phyloP scores from a whole-genome alignment of 30 jellyfish, hydroid and myxozoan species.

The Mastigias papua region DNA sequence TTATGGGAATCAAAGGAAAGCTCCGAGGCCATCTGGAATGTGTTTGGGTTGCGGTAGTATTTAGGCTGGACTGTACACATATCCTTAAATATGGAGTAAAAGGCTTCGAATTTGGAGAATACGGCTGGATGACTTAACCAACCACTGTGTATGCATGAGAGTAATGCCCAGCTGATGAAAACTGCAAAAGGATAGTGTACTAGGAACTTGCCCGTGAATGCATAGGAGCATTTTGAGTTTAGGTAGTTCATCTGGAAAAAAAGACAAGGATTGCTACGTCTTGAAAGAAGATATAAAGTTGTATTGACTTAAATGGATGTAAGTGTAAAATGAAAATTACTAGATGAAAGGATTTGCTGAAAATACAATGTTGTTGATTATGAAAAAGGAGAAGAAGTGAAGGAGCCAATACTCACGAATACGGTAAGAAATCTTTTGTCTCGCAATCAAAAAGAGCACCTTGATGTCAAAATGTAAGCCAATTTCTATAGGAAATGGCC shows the following conservation, averaged over 20 bases:
- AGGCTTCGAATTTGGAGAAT: constrained; percentile 85
- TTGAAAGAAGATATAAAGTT: too few relatives aligned
- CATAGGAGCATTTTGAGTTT: constrained; percentile 75
- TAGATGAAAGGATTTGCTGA: too few relatives aligned
- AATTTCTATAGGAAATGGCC: too few relatives aligned
- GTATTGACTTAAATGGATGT: too few relatives aligned
- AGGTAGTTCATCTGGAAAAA: constrained; percentile 55
- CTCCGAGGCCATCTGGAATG: constrained; percentile 91
- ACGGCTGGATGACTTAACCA: constrained; percentile 87
- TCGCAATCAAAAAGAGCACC: too few relatives aligned
- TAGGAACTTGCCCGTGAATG: constrained; percentile 65
- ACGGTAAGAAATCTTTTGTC: too few relatives aligned
- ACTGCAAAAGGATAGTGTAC: constrained; percentile 79
- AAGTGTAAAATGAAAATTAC: too few relatives aligned
- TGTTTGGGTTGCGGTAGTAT: constrained; percentile 89
- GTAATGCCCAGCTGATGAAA: constrained; percentile 71
- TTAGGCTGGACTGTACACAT: constrained; percentile 77
- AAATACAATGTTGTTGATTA: too few relatives aligned
- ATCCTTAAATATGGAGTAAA: constrained; percentile 69
- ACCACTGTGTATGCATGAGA: constrained; percentile 59
- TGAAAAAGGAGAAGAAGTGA: too few relatives aligned
- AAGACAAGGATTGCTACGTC: too few relatives aligned
- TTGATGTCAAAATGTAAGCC: too few relatives aligned
- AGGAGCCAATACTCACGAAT: too few relatives aligned
- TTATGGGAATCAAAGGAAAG: constrained; percentile 71